A percentile compares a stretch with the other conserved stretches of the same genome.
Evolutionary conservation across 2,113 vertebrate genomes (phyloP).

Genomic region (Euleptes europaea): DNA sequence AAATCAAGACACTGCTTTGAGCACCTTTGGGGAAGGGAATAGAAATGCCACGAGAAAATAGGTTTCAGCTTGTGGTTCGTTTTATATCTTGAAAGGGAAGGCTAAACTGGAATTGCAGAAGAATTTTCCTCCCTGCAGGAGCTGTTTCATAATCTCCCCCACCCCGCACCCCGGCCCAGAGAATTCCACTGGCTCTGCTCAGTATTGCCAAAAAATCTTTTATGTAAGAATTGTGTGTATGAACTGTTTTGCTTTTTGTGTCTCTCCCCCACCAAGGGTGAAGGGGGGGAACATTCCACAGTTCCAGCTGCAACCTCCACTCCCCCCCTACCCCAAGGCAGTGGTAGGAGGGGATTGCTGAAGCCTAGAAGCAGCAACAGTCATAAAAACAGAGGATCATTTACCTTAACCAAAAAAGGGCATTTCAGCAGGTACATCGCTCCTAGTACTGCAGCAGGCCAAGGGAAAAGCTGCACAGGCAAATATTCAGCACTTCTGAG

Average conservation of each 20-base stretch:
- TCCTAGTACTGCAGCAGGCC: too few species aligned
- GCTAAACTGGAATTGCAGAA: neutral
- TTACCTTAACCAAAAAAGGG: neutral
- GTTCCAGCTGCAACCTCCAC: neutral
- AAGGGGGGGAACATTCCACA: neutral
- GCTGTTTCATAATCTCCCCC: neutral
- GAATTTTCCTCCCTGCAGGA: neutral
- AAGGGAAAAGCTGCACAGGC: too few species aligned
- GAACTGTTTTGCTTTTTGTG: neutral
- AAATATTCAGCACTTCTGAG: too few species aligned
- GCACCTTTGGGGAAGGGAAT: too few species aligned
- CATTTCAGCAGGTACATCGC: too few species aligned
- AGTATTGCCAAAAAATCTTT: neutral
- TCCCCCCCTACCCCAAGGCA: neutral
- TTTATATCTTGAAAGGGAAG: neutral
- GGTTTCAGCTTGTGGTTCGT: too few species aligned
- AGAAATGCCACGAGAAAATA: too few species aligned
- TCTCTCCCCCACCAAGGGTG: neutral
- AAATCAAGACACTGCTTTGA: too few species aligned
- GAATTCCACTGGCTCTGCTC: neutral
- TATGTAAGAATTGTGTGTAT: neutral
- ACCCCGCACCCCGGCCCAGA: too few species aligned
- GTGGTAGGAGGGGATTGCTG: neutral
- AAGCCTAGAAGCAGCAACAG: neutral
- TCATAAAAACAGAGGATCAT: too few species aligned